Conservation (phyloP, 2,113 vertebrate species). For the Neogale vison region DNA sequence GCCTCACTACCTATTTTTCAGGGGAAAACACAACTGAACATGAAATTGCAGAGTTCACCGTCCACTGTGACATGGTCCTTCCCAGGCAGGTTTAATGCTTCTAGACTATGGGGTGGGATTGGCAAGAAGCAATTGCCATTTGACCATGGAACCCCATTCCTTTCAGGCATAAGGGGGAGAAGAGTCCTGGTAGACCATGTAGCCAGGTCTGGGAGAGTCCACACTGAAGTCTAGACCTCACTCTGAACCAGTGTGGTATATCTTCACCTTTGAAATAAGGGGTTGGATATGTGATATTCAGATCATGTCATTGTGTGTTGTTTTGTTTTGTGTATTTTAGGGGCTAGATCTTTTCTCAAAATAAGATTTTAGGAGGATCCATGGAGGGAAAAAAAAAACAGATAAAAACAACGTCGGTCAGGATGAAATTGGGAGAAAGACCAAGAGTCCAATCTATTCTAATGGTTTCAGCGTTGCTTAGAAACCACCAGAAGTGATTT, state of each 20-base stretch:
- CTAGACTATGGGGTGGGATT: neutral
- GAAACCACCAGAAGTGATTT: neutral
- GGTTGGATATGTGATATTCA: neutral
- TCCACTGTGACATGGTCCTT: neutral
- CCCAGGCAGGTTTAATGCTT: neutral
- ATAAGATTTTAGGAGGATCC: neutral
- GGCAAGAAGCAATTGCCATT: neutral
- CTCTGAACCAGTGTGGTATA: neutral
- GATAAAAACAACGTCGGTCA: neutral
- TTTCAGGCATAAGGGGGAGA: accelerated
- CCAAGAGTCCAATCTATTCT: neutral
- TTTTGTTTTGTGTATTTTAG: neutral
- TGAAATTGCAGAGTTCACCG: neutral
- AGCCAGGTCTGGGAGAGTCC: neutral
- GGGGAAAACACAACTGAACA: neutral
- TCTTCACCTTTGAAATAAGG: neutral
- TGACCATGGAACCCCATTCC: accelerated
- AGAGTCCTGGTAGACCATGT: accelerated
- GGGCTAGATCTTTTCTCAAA: neutral
- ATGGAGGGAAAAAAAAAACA: neutral
- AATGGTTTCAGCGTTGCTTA: neutral
- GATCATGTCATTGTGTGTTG: neutral
- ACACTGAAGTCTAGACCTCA: neutral
- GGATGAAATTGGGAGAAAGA: neutral
- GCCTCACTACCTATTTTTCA: neutral